Evolutionary conservation across 1,140 invertebrate genomes (phyloP).

Genomic region (Vanessa tameamea): DNA sequence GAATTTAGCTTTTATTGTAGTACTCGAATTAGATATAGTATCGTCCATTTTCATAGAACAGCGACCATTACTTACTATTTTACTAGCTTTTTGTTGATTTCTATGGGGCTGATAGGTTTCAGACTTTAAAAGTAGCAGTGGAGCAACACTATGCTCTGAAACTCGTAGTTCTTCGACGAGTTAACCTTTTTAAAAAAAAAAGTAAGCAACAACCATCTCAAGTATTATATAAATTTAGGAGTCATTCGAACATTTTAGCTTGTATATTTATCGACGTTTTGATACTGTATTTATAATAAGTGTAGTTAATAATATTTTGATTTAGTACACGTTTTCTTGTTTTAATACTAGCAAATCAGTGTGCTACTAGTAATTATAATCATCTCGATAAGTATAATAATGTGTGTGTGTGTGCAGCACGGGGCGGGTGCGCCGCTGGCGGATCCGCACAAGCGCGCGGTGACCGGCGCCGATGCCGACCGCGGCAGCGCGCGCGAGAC

Average conservation of each 20-base stretch:
- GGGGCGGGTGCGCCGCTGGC: conserved; percentile 63
- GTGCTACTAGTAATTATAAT: neutral
- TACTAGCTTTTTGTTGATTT: neutral
- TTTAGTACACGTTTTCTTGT: neutral
- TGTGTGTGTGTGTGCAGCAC: conserved; percentile 46
- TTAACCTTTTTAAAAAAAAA: too few species aligned
- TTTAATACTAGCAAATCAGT: neutral
- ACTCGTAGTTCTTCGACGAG: too few species aligned
- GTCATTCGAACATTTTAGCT: too few species aligned
- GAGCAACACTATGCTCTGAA: too few species aligned
- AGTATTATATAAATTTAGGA: too few species aligned
- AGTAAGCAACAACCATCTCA: too few species aligned
- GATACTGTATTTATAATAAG: too few species aligned
- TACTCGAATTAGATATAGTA: conserved; percentile 2
- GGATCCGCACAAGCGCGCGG: conserved; percentile 46
- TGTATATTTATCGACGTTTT: too few species aligned
- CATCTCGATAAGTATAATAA: neutral
- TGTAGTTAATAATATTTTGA: too few species aligned
- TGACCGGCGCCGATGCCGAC: conserved; percentile 51
- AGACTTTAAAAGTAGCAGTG: too few species aligned
- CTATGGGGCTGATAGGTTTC: too few species aligned
- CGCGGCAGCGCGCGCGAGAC: conserved; percentile 41
- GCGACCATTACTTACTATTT: conserved; percentile 3
- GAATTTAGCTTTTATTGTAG: conserved; percentile 35
- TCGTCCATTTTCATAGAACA: conserved; percentile 3